Evolutionary conservation across 1,140 invertebrate species (phyloP).

Genomic region (Philaenus spumarius): DNA sequence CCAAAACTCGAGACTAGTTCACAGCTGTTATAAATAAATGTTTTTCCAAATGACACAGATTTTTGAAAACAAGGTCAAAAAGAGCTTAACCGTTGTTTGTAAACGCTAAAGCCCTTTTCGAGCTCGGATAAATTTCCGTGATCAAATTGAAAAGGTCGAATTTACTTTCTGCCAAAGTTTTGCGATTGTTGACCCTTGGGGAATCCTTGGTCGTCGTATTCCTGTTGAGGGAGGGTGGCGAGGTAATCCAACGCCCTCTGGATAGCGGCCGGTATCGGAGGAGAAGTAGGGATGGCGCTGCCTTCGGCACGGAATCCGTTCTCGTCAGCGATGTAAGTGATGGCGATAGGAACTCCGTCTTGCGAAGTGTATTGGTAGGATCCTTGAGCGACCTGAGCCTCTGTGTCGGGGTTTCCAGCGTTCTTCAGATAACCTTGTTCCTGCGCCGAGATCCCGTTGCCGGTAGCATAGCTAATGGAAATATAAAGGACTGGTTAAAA

Average conservation of each 20-base stretch:
- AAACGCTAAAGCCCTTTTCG: constrained; percentile 1
- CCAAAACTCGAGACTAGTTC: no score
- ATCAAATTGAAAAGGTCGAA: neutral
- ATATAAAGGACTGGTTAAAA: no score
- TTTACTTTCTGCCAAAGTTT: constrained; percentile 29
- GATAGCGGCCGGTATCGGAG: constrained; percentile 25
- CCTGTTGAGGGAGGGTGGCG: constrained; percentile 38
- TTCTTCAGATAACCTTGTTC: constrained; percentile 35
- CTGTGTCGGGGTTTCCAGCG: constrained; percentile 35
- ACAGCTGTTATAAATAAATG: no score
- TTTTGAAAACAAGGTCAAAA: constrained; percentile 1
- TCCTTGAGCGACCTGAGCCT: constrained; percentile 43
- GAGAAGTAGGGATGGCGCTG: constrained; percentile 21
- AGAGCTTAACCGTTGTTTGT: neutral
- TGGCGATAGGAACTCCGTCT: constrained; percentile 52
- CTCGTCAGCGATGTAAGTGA: constrained; percentile 63
- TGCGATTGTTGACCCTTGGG: constrained; percentile 62
- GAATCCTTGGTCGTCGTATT: constrained; percentile 34
- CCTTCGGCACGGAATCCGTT: constrained; percentile 21
- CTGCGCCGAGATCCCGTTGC: constrained; percentile 43
- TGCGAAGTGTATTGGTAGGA: constrained; percentile 61
- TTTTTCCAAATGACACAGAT: no score
- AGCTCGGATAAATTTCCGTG: neutral
- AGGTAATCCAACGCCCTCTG: constrained; percentile 62
- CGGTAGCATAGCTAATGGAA: constrained; percentile 42